Evolutionary conservation across 1,140 invertebrate species (phyloP).

Genomic region (Papilio aristodemus): DNA sequence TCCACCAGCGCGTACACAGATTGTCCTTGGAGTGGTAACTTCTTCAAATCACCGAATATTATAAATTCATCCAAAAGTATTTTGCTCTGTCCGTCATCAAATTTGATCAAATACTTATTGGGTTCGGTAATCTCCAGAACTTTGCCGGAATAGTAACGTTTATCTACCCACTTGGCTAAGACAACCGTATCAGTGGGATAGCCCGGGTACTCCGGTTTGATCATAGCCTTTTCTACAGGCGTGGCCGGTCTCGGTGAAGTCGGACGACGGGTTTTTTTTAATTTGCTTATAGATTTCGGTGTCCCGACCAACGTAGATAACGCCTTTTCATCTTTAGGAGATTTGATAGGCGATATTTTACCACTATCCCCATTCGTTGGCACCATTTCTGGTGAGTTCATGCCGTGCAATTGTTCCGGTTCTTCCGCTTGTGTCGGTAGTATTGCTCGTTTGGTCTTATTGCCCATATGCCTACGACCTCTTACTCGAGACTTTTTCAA

Average conservation of each 20-base stretch:
- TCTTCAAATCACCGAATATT: conserved; percentile 77
- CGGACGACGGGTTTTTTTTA: conserved; percentile 68
- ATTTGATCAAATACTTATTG: conserved; percentile 82
- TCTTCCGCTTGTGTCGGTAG: conserved; percentile 73
- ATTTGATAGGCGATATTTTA: conserved; percentile 56
- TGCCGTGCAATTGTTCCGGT: conserved; percentile 66
- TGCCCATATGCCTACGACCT: conserved; percentile 64
- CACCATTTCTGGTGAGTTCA: conserved; percentile 79
- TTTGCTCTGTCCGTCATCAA: conserved; percentile 82
- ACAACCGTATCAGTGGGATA: conserved; percentile 78
- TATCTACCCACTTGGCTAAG: conserved; percentile 84
- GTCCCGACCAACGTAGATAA: conserved; percentile 58
- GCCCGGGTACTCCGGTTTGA: conserved; percentile 67
- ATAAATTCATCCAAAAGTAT: conserved; percentile 82
- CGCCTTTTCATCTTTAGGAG: conserved; percentile 68
- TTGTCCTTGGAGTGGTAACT: conserved; percentile 75
- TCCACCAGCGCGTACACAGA: conserved; percentile 77
- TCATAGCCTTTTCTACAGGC: conserved; percentile 61
- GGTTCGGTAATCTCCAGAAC: conserved; percentile 78
- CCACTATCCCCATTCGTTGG: conserved; percentile 67
- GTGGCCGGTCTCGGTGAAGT: conserved; percentile 68
- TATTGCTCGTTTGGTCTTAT: conserved; percentile 72
- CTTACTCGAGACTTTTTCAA: conserved; percentile 72
- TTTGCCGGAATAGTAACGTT: conserved; percentile 82
- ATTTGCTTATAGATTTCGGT: conserved; percentile 68